A percentile compares a stretch with the other conserved stretches of the same genome.
These are phyloP conservation scores for Empidonax alnorum DNA, from an alignment of 2,113 vertebrate species.

Conservation along the genomic window DNA sequence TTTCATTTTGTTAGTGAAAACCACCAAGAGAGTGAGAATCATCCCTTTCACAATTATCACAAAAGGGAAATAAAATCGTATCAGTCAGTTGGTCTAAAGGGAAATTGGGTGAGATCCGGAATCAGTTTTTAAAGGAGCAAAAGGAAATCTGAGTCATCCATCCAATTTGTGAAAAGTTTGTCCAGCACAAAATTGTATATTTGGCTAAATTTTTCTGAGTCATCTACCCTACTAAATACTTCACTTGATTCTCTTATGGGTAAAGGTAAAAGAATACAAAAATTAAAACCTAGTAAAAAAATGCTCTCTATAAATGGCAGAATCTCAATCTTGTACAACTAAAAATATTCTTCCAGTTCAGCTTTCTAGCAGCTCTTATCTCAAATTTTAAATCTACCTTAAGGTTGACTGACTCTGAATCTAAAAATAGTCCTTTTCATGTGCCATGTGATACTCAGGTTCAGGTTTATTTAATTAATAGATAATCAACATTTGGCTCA, in stretches of 20 bases:
- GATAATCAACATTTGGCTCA: conserved; percentile 47
- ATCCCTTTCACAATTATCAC: background rate
- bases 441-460: conserved; percentile 27
- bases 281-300: conserved; percentile 41
- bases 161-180: background rate
- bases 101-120: background rate
- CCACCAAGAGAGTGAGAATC: background rate
- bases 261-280: background rate
- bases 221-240: background rate
- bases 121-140: background rate
- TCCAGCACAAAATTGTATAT: background rate
- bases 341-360: conserved; percentile 48
- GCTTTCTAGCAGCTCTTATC: conserved; percentile 38
- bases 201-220: background rate
- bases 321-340: conserved; percentile 33
- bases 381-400: conserved; percentile 42
- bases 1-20: background rate
- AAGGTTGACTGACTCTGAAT: conserved; percentile 4
- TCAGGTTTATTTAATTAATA: conserved; percentile 59
- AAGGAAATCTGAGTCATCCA: background rate
- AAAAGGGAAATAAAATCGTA: background rate
- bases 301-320: conserved; percentile 71
- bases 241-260: background rate
- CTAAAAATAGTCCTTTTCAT: conserved; percentile 69
- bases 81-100: background rate